These are phyloP conservation scores for Moxostoma hubbsi DNA, from an alignment of 2,797 vertebrate genomes.

Conservation along the genomic window DNA sequence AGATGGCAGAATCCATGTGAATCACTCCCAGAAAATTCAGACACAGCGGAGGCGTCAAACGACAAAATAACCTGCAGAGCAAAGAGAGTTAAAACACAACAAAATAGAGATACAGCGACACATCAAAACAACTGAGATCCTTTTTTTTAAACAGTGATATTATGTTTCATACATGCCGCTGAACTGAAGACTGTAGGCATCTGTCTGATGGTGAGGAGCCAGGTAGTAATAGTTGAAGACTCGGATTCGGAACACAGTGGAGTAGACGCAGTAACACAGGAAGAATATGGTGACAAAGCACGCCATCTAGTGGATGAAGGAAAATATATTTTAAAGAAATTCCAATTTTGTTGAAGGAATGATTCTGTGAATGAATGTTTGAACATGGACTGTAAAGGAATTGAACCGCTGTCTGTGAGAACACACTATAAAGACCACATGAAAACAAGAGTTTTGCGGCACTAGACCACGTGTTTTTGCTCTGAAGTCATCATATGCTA, in stretches of 20 bases:
- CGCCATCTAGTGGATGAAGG: constrained; percentile 80
- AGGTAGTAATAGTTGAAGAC: constrained; percentile 95
- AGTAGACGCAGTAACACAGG: constrained; percentile 93
- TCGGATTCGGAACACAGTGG: constrained; percentile 93
- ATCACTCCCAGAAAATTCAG: constrained; percentile 97
- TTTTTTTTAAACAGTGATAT: not conserved
- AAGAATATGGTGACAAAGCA: constrained; percentile 94
- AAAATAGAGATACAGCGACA: not conserved
- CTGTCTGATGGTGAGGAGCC: constrained; percentile 94
- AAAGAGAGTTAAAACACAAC: not conserved
- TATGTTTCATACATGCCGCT: constrained; percentile 89
- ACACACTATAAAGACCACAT: too few species aligned
- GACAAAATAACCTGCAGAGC: constrained; percentile 88
- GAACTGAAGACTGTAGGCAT: constrained; percentile 95
- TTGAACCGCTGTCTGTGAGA: too few species aligned
- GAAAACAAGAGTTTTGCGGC: too few species aligned
- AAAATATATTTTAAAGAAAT: not conserved
- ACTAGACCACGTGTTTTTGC: too few species aligned
- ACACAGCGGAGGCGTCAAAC: constrained; percentile 92
- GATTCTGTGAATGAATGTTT: too few species aligned
- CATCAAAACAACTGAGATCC: not conserved
- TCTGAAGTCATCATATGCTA: too few species aligned
- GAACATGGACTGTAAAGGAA: too few species aligned
- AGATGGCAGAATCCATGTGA: constrained; percentile 93
- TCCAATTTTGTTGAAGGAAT: too few species aligned